Evolutionary conservation across 35 echinoderm and acorn worm genomes (phyloP), one percentile per base, ranked within the genome.

Genomic region (Lytechinus pictus): DNA sequence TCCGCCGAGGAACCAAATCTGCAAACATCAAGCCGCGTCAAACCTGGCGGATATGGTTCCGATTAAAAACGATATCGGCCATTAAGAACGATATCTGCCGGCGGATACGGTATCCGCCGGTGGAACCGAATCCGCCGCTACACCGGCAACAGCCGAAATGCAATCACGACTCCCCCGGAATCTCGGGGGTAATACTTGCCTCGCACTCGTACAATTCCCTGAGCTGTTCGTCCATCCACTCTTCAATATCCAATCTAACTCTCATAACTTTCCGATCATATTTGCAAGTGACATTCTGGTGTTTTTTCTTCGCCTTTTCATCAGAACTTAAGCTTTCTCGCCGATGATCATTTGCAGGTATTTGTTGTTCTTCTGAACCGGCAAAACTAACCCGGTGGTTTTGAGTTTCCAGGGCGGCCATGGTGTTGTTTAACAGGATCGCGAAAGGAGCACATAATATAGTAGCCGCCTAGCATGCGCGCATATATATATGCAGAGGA

Each of bases 221-320:
- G 27, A 97, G 90, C 87, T 97, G 86, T 11, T 88, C 89, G 79
- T 97, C 97, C 97, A 97, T 97, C 97, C 97, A 97, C 92, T 97
- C 97, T 88, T 97, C 97, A 86, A 97, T 95, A 28, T 97, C 86
- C 61, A 97, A 95, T n/a, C 97, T 55, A 52, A 96, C 28, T 44
- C 97, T 88, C 95, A 96, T 97, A 6, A 86, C 87, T 96, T 97
- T 97, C 27, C 95, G 94, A 57, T 97, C 94, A 57, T 97, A 97
- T 96, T 97, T 97, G 24, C 89, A 91, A 54, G 97, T 97, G 87
- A 96, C 87, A 87, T 96, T 92, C 33, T 96, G 79, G 9, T 96
- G 92, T 96, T 72, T 87, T 52, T 54, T 72, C 55, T 57, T 94
- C 6, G 27, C 57, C 54, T 89, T 96, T 58, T 94, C 92, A 10